Percentiles rank a stretch among this genome's conserved stretches.
phyloP scores from a whole-genome alignment of 2,888 invertebrate genomes.

The Abscondita cerata region DNA sequence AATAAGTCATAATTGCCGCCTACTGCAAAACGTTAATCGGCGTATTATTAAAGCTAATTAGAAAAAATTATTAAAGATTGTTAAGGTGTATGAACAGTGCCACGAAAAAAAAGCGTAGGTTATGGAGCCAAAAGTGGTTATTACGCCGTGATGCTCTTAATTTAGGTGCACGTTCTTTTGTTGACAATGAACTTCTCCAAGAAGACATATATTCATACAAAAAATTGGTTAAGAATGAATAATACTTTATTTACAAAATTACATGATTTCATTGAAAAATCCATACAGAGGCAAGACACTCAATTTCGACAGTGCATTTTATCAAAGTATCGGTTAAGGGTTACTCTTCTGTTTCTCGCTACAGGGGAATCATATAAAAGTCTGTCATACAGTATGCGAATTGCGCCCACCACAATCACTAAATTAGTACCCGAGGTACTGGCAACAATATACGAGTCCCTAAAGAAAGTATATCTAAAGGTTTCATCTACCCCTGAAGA shows the following conservation, averaged over 20 bases:
- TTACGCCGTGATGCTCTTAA: conserved; percentile 8
- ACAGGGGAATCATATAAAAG: conserved; percentile 11
- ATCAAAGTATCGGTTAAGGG: conserved; percentile 19
- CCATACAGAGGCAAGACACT: conserved; percentile 11
- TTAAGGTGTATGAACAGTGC: too few relatives aligned
- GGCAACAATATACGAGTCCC: conserved; percentile 9
- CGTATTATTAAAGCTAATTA: too few relatives aligned
- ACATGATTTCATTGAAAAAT: conserved; percentile 6
- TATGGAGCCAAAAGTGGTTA: conserved; percentile 10
- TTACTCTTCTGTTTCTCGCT: conserved; percentile 5
- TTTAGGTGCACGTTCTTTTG: conserved; percentile 14
- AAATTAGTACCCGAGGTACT: conserved; percentile 13
- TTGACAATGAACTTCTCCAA: conserved; percentile 9
- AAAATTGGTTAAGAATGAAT: conserved; percentile 15
- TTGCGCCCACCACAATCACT: conserved; percentile 3
- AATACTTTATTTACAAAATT: conserved; percentile 7
- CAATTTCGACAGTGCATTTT: conserved; percentile 15
- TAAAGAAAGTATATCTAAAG: conserved; percentile 2
- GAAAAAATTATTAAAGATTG: too few relatives aligned
- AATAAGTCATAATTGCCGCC: too few relatives aligned
- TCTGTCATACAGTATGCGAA: conserved; percentile 6
- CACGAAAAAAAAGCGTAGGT: conserved; percentile 39
- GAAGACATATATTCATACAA: background rate
- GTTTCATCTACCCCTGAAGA: background rate
- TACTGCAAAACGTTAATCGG: too few relatives aligned